Evolutionary conservation across 2,113 vertebrate species (phyloP).

Genomic region (Tupaia tana): DNA sequence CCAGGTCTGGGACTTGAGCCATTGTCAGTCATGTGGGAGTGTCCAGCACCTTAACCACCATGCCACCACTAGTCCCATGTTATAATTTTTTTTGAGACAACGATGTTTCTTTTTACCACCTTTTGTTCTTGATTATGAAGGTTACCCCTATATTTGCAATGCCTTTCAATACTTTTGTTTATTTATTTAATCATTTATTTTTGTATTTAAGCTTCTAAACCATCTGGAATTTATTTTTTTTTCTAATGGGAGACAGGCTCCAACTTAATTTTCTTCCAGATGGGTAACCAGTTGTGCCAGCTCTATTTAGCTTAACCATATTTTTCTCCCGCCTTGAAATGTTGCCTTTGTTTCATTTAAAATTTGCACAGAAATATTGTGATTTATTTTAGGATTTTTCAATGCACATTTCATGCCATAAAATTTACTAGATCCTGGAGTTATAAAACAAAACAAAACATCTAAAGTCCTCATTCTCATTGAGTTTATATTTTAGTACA

Average conservation of each 20-base stretch:
- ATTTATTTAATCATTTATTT: constrained; percentile 78
- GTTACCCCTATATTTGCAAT: background rate
- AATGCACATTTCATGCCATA: constrained; percentile 25
- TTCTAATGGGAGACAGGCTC: constrained; percentile 61
- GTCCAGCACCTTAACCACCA: too few relatives aligned
- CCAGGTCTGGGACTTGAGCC: too few relatives aligned
- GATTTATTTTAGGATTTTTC: constrained; percentile 65
- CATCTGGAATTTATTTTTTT: constrained; percentile 80
- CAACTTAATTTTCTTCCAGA: constrained; percentile 75
- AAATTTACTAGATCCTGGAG: background rate
- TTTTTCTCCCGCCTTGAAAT: constrained; percentile 47
- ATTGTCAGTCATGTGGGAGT: too few relatives aligned
- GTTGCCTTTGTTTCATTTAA: constrained; percentile 61
- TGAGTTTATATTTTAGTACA: background rate
- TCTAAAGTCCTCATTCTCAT: background rate
- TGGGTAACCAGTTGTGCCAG: constrained; percentile 75
- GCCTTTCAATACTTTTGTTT: constrained; percentile 66
- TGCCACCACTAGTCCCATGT: background rate
- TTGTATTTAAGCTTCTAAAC: constrained; percentile 75
- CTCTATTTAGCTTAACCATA: constrained; percentile 64
- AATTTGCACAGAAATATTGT: constrained; percentile 73
- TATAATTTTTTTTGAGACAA: background rate
- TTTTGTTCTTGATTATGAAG: constrained; percentile 9
- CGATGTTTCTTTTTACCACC: background rate
- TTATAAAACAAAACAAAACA: background rate